Evolutionary conservation across 1,140 invertebrate genomes (phyloP).

Genomic region (Magallana gigas): DNA sequence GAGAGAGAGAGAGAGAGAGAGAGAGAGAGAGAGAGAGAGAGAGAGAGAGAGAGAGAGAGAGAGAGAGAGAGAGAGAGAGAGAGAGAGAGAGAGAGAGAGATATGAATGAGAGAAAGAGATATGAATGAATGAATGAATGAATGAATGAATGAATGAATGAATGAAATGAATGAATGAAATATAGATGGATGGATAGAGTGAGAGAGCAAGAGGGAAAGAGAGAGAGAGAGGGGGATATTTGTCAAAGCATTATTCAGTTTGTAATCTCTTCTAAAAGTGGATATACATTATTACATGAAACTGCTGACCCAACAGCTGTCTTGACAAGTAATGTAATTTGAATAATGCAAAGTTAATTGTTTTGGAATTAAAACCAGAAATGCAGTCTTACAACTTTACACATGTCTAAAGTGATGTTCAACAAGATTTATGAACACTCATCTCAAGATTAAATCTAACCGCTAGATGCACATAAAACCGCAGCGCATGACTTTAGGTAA

Average conservation of each 20-base stretch:
- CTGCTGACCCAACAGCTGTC: background rate
- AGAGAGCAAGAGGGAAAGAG: too few species aligned
- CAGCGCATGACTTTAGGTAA: background rate
- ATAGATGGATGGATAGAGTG: too few species aligned
- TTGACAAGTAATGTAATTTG: background rate
- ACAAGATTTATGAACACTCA: background rate
- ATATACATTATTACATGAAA: background rate
- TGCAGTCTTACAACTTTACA: background rate
- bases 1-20: too few species aligned
- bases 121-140: too few species aligned
- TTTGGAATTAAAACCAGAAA: background rate
- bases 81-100: too few species aligned
- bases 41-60: too few species aligned
- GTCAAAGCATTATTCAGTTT: background rate
- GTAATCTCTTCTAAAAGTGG: too few species aligned
- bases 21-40: too few species aligned
- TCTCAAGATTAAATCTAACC: background rate
- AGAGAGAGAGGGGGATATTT: background rate
- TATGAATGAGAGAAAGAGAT: too few species aligned
- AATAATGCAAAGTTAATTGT: slow-evolving; percentile 16
- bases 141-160: too few species aligned
- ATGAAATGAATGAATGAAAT: too few species aligned
- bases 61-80: too few species aligned
- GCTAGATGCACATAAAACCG: background rate
- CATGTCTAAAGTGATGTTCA: background rate